A percentile compares a stretch with the other conserved stretches of the same genome.
These are phyloP conservation scores for Zaprionus ghesquierei DNA, from an alignment of 1,140 invertebrate genomes.

Conservation along the genomic window DNA sequence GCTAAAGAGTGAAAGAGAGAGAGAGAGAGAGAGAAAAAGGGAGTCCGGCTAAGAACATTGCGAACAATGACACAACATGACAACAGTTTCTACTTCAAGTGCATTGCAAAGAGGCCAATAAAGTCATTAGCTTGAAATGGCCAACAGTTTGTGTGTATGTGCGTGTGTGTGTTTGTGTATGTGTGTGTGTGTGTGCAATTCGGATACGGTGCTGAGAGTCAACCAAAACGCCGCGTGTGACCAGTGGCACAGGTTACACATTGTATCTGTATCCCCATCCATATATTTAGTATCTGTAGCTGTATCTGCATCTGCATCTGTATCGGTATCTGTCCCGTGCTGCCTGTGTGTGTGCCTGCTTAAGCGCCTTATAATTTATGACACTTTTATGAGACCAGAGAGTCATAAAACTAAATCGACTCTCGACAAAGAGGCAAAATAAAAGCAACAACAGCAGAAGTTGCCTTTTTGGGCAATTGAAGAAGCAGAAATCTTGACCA, in stretches of 20 bases:
- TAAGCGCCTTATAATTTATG: slow-evolving; percentile 77
- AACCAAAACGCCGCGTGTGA: slow-evolving; percentile 67
- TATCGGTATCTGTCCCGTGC: not conserved
- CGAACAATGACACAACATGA: slow-evolving; percentile 75
- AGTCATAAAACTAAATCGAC: slow-evolving; percentile 64
- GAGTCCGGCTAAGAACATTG: slow-evolving; percentile 14
- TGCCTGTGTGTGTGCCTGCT: slow-evolving; percentile 30
- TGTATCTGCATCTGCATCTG: not conserved
- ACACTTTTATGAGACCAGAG: slow-evolving; percentile 76
- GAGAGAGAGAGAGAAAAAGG: not conserved
- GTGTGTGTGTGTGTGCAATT: slow-evolving; percentile 2
- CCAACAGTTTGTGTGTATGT: not conserved
- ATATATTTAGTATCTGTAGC: slow-evolving; percentile 2
- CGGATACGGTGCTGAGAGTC: slow-evolving; percentile 22
- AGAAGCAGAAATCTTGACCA: slow-evolving; percentile 71
- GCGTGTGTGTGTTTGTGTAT: slow-evolving; percentile 4
- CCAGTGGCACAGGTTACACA: slow-evolving; percentile 75
- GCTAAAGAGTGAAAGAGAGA: not conserved
- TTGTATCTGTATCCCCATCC: slow-evolving; percentile 28
- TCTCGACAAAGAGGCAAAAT: slow-evolving; percentile 55
- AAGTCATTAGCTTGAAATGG: slow-evolving; percentile 68
- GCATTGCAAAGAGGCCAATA: slow-evolving; percentile 70
- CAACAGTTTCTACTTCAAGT: slow-evolving; percentile 54
- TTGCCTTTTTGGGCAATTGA: slow-evolving; percentile 59
- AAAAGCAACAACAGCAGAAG: slow-evolving; percentile 2